Evolutionary conservation across 2,888 invertebrate species (phyloP), one percentile per base, ranked within the genome.

Genomic region (Ectemnius cavifrons): DNA sequence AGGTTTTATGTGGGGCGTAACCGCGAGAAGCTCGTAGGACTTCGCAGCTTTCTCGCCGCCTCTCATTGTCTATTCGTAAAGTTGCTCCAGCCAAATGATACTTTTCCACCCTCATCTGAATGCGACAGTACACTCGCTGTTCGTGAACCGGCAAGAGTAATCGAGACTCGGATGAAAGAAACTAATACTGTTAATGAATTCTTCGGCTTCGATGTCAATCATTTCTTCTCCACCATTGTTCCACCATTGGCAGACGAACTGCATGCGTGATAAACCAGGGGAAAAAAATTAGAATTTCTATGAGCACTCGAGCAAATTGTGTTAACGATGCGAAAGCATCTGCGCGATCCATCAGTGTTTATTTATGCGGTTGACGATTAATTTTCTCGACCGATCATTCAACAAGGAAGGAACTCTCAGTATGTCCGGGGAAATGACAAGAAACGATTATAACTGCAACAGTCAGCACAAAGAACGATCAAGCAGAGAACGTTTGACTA

Each of bases 1-100:
- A 87, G 80, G 84, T 82, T 86, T 86, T 77, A 84, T 79, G 77
- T 63, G 49, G 63, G 74, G 71, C 76, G 77, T 81, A 78, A 78
- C 70, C 79, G 75, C 72, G 74, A 64, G 37, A 67, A 67, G 67
- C 63, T 46, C 71, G 27, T 66, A 67, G 65, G 62, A 80, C 71
- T 65, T 63, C 66, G 23, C 4, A 52, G 52, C 16, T 52, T 14
- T 16, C 14, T 52, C 52, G 52, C 52, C 5, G 16, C 52, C 52
- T 75, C 37, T 81, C 75, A 60, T 71, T 71, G 66, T 67, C 71
- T 75, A 69, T 78, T 80, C 67, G 11, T 46, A 71, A 73, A 71
- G 77, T 73, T 71, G 72, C 72, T 71, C 59, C 59, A 63, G 62
- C 56, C 58, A 45, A 69, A 68, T 49, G 66, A 77, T 57, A 72